Conservation (phyloP, 2,888 invertebrate genomes). For the Nephrotoma guestfalica region DNA sequence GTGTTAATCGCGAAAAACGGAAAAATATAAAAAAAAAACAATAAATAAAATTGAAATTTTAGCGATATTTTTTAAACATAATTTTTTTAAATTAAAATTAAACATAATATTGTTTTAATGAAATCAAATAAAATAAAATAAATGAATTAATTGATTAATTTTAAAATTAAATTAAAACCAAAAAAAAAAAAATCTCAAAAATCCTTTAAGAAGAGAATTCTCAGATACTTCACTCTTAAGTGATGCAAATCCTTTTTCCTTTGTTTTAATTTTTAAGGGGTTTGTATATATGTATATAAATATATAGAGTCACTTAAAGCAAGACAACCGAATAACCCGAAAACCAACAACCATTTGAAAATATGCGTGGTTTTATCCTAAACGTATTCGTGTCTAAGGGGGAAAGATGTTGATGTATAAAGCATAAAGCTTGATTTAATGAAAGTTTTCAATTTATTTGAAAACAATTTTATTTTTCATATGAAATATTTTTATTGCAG, state of each 20-base stretch:
- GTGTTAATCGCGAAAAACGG: neutral
- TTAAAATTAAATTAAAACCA: neutral
- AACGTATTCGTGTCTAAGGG: too few relatives aligned
- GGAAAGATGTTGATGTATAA: too few relatives aligned
- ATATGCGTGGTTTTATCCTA: too few relatives aligned
- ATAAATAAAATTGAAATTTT: conserved; percentile 11
- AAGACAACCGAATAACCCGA: too few relatives aligned
- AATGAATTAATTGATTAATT: neutral
- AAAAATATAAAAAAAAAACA: neutral
- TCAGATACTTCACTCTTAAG: neutral
- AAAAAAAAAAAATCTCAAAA: neutral
- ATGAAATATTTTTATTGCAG: too few relatives aligned
- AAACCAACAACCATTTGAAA: too few relatives aligned
- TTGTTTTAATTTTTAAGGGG: neutral
- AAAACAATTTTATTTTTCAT: too few relatives aligned
- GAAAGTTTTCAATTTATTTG: too few relatives aligned
- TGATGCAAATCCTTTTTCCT: neutral
- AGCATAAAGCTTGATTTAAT: too few relatives aligned
- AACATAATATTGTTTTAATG: neutral
- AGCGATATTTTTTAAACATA: neutral
- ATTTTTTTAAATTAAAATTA: neutral
- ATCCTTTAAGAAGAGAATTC: neutral
- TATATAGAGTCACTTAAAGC: too few relatives aligned
- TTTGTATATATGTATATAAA: too few relatives aligned
- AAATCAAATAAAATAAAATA: neutral